Percentiles rank a stretch among this genome's conserved stretches.
Evolutionary conservation across 2,888 invertebrate species (phyloP).

Genomic region (Xanthia icteritia): DNA sequence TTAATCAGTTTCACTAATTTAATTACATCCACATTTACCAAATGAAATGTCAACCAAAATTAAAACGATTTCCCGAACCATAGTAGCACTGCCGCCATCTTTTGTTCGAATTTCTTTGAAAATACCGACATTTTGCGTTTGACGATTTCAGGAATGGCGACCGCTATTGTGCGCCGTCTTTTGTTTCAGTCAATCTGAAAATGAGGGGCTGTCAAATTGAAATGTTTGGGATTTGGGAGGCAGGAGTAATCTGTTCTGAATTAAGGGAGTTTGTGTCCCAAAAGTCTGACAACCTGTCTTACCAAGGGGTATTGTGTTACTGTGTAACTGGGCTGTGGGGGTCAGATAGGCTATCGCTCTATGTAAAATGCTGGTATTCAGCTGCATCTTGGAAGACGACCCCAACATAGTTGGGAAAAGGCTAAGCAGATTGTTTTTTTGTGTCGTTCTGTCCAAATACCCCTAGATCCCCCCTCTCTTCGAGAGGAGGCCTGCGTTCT

Average conservation of each 20-base stretch:
- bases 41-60: slow-evolving; percentile 55
- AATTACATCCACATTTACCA: slow-evolving; percentile 39
- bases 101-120: slow-evolving; percentile 61
- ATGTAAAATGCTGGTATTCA: too few relatives aligned
- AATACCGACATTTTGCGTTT: slow-evolving; percentile 56
- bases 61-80: slow-evolving; percentile 34
- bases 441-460: not conserved
- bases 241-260: slow-evolving; percentile 52
- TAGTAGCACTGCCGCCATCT: slow-evolving; percentile 30
- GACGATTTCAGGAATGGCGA: slow-evolving; percentile 45
- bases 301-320: too few relatives aligned
- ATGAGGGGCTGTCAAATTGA: slow-evolving; percentile 61
- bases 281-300: too few relatives aligned
- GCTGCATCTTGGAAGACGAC: too few relatives aligned
- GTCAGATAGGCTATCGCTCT: too few relatives aligned
- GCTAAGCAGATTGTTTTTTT: not conserved
- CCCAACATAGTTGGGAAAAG: not conserved
- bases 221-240: slow-evolving; percentile 51
- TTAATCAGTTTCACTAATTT: slow-evolving; percentile 44
- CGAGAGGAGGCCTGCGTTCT: too few relatives aligned
- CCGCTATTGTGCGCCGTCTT: slow-evolving; percentile 55
- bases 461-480: too few relatives aligned
- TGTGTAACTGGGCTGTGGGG: too few relatives aligned
- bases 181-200: slow-evolving; percentile 56
- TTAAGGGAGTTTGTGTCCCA: slow-evolving; percentile 30